These are phyloP conservation scores for Cliona cf. orientalis DNA, from an alignment of 37 sponge, comb jelly and placozoan genomes.

Conservation along the genomic window DNA sequence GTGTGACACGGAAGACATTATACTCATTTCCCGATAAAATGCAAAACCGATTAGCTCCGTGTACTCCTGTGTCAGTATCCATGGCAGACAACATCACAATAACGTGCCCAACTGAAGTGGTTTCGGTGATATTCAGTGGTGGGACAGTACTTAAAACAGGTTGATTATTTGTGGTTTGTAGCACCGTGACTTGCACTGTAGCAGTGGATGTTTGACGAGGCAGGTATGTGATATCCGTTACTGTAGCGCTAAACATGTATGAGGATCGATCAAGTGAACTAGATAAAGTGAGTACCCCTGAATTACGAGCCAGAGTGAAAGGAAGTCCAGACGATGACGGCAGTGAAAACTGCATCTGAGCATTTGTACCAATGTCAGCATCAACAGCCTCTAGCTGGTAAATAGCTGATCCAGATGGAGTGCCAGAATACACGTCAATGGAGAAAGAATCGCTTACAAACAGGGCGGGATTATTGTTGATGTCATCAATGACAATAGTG, in stretches of 20 bases:
- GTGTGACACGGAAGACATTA: constrained; percentile 12
- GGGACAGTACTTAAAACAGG: constrained; percentile 14
- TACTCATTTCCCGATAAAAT: constrained; percentile 49
- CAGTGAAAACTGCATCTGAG: constrained; percentile 2
- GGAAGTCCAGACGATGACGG: not conserved
- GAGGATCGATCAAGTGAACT: not conserved
- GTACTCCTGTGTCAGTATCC: constrained; percentile 28
- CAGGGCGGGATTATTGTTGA: constrained; percentile 63
- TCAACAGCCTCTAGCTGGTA: constrained; percentile 47
- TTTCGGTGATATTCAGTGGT: constrained; percentile 30
- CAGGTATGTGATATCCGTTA: constrained; percentile 24
- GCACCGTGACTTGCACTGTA: constrained; percentile 28
- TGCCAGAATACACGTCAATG: constrained; percentile 55
- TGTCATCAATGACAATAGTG: constrained; percentile 62
- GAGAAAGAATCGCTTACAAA: constrained; percentile 32
- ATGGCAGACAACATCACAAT: not conserved
- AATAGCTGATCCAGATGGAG: constrained; percentile 49
- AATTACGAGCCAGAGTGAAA: constrained; percentile 33
- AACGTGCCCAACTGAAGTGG: constrained; percentile 8
- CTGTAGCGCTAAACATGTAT: constrained; percentile 33
- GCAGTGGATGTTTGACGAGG: not conserved
- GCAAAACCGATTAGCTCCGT: constrained; percentile 57
- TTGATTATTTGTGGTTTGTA: constrained; percentile 38
- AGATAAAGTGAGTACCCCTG: constrained; percentile 36
- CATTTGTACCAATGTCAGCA: constrained; percentile 51